phyloP scores from a whole-genome alignment of 1,140 invertebrate species.

The Zaprionus taronus region DNA sequence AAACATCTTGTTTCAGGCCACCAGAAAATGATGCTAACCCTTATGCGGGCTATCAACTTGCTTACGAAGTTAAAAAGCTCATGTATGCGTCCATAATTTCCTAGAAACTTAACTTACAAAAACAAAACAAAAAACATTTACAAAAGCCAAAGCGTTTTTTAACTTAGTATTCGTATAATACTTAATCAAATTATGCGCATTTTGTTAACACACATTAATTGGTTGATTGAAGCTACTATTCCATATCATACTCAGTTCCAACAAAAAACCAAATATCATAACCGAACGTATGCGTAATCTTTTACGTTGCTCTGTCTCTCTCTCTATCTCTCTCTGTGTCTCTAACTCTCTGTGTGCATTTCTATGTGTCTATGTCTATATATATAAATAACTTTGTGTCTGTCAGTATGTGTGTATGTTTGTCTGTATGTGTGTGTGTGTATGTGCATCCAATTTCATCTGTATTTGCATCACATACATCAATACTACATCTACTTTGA shows the following conservation, averaged over 20 bases:
- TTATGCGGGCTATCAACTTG: slow-evolving; percentile 97
- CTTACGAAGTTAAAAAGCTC: slow-evolving; percentile 99
- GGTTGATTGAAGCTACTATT: slow-evolving; percentile 77
- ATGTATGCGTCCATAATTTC: slow-evolving; percentile 93
- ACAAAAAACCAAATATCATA: slow-evolving; percentile 49
- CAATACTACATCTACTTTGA: background rate
- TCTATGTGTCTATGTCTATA: slow-evolving; percentile 36
- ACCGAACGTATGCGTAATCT: slow-evolving; percentile 61
- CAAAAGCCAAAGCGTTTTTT: slow-evolving; percentile 66
- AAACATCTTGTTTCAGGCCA: slow-evolving; percentile 88
- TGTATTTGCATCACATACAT: background rate
- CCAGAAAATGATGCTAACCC: slow-evolving; percentile 93
- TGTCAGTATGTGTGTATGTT: slow-evolving; percentile 16
- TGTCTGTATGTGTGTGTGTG: slow-evolving; percentile 26
- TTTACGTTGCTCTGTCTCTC: slow-evolving; percentile 60
- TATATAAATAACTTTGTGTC: slow-evolving; percentile 31
- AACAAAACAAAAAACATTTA: slow-evolving; percentile 25
- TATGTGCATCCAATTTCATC: slow-evolving; percentile 21
- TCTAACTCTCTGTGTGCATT: slow-evolving; percentile 54
- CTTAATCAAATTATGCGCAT: slow-evolving; percentile 76
- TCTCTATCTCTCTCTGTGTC: slow-evolving; percentile 37
- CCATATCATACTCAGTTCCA: slow-evolving; percentile 57
- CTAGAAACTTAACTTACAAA: slow-evolving; percentile 71
- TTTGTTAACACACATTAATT: slow-evolving; percentile 76
- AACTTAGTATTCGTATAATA: slow-evolving; percentile 76